These are phyloP conservation scores for Acutogordius australiensis DNA, from an alignment of 2,888 invertebrate genomes.

Conservation along the genomic window DNA sequence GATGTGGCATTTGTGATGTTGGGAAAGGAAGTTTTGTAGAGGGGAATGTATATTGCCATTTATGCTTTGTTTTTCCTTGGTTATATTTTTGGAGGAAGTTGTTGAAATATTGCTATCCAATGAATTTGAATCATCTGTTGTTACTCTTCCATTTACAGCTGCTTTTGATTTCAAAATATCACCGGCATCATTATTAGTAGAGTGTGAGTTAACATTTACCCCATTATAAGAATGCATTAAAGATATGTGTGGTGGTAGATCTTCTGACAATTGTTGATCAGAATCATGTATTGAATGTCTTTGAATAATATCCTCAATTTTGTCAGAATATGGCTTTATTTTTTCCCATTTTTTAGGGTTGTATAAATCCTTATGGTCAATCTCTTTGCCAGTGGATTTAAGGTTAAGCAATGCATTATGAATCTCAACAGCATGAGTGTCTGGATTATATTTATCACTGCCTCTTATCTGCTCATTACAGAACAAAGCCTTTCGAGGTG, in stretches of 20 bases:
- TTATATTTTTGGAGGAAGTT: background rate
- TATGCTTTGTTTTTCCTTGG: background rate
- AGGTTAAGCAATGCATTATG: slow-evolving; percentile 16
- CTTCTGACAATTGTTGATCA: background rate
- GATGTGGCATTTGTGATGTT: background rate
- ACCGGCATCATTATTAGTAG: background rate
- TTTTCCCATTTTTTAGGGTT: background rate
- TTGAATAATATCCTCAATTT: too few relatives aligned
- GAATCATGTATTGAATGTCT: background rate
- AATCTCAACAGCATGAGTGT: slow-evolving; percentile 31
- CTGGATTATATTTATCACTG: slow-evolving; percentile 31
- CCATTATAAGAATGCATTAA: background rate
- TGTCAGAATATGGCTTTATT: too few relatives aligned
- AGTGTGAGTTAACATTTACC: too few relatives aligned
- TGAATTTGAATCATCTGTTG: too few relatives aligned
- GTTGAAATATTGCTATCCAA: background rate
- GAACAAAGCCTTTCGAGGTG: slow-evolving; percentile 32
- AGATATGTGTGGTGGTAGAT: too few relatives aligned
- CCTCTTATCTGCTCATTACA: slow-evolving; percentile 38
- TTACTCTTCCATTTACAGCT: too few relatives aligned
- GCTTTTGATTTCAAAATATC: too few relatives aligned
- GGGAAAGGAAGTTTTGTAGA: background rate
- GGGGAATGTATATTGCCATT: slow-evolving; percentile 6
- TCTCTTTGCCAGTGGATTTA: background rate
- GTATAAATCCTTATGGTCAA: background rate